Percentiles rank a stretch among this genome's conserved stretches.
phyloP scores from a whole-genome alignment of 1,140 invertebrate genomes.

The Solen grandis region DNA sequence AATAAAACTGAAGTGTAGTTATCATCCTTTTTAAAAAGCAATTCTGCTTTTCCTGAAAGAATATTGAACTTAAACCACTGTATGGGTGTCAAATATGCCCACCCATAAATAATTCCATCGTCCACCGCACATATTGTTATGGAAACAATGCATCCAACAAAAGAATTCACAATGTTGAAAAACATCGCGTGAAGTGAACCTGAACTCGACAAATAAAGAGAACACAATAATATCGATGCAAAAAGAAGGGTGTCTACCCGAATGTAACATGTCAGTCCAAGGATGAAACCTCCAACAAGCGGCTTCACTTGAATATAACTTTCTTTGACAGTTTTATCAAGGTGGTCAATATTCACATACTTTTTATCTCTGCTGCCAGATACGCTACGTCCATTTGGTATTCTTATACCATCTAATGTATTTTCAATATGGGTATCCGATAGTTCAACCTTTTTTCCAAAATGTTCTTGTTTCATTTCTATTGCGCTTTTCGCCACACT shows the following conservation, averaged over 20 bases:
- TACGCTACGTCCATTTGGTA: no score
- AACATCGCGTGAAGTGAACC: neutral
- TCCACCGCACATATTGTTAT: slow-evolving; percentile 59
- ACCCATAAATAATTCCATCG: slow-evolving; percentile 68
- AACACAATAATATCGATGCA: slow-evolving; percentile 20
- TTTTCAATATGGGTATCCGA: no score
- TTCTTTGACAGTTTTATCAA: no score
- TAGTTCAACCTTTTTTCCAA: no score
- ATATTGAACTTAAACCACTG: slow-evolving; percentile 76
- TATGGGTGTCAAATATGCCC: slow-evolving; percentile 64
- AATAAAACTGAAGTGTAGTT: slow-evolving; percentile 47
- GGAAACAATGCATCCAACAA: slow-evolving; percentile 44
- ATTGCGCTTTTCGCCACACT: no score
- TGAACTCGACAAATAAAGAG: neutral
- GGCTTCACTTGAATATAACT: no score
- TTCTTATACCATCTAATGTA: no score
- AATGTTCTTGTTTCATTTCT: no score
- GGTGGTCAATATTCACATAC: no score
- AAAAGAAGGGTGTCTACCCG: slow-evolving; percentile 66
- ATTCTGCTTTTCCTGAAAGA: slow-evolving; percentile 54
- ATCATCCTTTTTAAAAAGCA: slow-evolving; percentile 62
- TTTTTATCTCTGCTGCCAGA: no score
- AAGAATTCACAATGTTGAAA: neutral
- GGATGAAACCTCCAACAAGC: slow-evolving; percentile 61
- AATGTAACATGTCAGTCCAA: slow-evolving; percentile 67